Evolutionary conservation across 2,797 vertebrate species (phyloP).

Genomic region (Cuniculus paca): DNA sequence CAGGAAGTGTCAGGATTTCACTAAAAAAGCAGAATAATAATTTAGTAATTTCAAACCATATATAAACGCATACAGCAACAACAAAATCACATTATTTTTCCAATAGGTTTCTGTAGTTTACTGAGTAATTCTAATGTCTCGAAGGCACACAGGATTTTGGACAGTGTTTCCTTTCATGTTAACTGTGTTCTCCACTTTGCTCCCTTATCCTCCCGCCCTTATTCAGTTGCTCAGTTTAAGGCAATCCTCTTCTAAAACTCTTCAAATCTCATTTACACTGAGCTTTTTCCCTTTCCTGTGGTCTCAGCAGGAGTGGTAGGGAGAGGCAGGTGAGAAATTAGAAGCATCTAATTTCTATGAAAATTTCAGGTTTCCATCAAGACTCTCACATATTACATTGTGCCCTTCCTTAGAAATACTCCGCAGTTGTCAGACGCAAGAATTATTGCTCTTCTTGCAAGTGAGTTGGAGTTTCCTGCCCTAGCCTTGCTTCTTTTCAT

Average conservation of each 20-base stretch:
- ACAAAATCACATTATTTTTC: background rate
- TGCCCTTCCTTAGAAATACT: background rate
- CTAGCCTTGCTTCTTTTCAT: background rate
- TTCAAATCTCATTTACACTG: constrained; percentile 36
- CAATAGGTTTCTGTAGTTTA: background rate
- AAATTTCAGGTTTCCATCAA: constrained; percentile 36
- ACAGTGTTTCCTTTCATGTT: background rate
- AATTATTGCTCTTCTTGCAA: background rate
- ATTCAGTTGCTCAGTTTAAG: background rate
- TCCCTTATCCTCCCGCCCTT: accelerated
- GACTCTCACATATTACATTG: background rate
- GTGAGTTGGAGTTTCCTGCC: background rate
- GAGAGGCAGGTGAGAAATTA: constrained; percentile 1
- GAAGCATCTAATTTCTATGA: constrained; percentile 60
- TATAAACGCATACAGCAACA: background rate
- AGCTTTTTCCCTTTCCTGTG: background rate
- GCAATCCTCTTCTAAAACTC: background rate
- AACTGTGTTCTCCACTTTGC: background rate
- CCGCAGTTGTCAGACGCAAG: background rate
- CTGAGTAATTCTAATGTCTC: background rate
- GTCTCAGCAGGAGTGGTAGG: background rate
- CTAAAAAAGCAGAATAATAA: constrained; percentile 9
- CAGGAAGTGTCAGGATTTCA: background rate
- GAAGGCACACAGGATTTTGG: background rate
- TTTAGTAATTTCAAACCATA: background rate